Conservation (phyloP, 2,797 vertebrate species). For the Coregonus suidteri region DNA sequence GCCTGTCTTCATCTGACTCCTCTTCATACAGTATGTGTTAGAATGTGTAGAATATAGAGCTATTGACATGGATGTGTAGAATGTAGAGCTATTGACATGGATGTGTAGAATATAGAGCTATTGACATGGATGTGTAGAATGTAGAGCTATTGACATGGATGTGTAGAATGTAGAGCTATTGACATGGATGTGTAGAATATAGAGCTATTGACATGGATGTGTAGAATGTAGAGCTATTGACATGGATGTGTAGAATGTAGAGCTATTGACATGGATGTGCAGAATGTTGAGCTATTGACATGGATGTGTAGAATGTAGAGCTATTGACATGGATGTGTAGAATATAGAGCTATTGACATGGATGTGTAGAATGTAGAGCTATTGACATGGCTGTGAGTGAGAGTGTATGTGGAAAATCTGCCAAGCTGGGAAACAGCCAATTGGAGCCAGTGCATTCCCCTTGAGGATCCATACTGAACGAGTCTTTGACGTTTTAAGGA, state of each 20-base stretch:
- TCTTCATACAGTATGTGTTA: not conserved
- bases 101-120: not conserved
- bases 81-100: not conserved
- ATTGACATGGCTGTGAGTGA: not conserved
- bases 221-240: too few relatives aligned
- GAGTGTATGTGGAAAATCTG: slow-evolving; percentile 3
- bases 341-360: too few relatives aligned
- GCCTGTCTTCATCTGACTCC: slow-evolving; percentile 3
- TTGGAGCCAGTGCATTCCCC: not conserved
- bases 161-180: not conserved
- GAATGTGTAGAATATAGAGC: not conserved
- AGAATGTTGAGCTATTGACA: too few relatives aligned
- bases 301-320: too few relatives aligned
- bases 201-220: too few relatives aligned
- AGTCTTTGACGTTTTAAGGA: not conserved
- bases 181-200: too few relatives aligned
- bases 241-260: too few relatives aligned
- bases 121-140: not conserved
- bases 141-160: not conserved
- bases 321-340: too few relatives aligned
- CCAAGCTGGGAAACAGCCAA: slow-evolving; percentile 15
- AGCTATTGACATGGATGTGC: too few relatives aligned
- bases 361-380: slow-evolving; percentile 16
- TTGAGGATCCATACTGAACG: not conserved
- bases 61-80: not conserved